Evolutionary conservation across 2,797 vertebrate species (phyloP).

Genomic region (Iguana delicatissima): DNA sequence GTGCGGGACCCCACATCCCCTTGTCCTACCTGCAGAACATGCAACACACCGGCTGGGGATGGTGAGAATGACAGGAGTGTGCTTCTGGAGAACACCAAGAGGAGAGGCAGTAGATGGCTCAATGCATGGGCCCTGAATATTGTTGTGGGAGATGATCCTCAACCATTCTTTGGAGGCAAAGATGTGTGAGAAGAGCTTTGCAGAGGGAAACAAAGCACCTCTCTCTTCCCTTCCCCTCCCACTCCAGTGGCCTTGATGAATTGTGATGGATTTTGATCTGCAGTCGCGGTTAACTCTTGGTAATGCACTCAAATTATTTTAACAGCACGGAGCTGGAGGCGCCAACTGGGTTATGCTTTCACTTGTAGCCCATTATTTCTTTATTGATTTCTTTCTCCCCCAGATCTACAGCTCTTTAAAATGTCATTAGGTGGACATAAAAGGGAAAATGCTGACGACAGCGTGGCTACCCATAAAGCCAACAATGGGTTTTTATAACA

Average conservation of each 20-base stretch:
- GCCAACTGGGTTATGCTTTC: neutral
- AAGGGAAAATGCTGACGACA: slow-evolving; percentile 57
- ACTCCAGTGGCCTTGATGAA: neutral
- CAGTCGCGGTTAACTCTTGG: neutral
- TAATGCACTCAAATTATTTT: rapidly evolving
- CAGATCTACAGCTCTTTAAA: slow-evolving; percentile 55
- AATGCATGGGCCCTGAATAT: too few relatives aligned
- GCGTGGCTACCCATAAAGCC: slow-evolving; percentile 56
- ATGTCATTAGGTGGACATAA: slow-evolving; percentile 53
- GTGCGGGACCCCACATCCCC: too few relatives aligned
- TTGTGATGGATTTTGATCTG: neutral
- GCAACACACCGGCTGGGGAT: too few relatives aligned
- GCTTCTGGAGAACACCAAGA: too few relatives aligned
- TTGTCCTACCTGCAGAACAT: too few relatives aligned
- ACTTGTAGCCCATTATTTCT: slow-evolving; percentile 17
- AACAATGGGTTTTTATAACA: slow-evolving; percentile 46
- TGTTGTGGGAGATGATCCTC: too few relatives aligned
- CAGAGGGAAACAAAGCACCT: neutral
- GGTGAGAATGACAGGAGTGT: too few relatives aligned
- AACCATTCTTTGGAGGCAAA: too few relatives aligned
- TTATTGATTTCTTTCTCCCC: slow-evolving; percentile 28
- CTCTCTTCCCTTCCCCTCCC: too few relatives aligned
- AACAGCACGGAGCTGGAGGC: neutral
- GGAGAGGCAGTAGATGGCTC: too few relatives aligned
- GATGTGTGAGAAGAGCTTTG: too few relatives aligned